phyloP scores from a whole-genome alignment of 2,888 invertebrate genomes.

The Epirrita christyi region DNA sequence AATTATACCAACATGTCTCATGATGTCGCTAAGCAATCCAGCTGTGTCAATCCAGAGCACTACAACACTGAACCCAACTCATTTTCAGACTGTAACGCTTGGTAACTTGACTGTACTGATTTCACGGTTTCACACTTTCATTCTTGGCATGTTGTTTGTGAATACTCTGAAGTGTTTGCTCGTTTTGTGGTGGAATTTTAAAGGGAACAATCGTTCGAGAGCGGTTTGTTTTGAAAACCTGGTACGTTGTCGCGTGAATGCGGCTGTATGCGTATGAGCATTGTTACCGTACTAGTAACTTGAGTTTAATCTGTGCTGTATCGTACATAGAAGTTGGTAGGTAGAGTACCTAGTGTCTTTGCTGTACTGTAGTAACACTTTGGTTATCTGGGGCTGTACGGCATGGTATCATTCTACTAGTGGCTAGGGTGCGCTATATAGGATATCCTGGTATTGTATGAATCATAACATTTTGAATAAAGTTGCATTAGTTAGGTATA shows the following conservation, averaged over 20 bases:
- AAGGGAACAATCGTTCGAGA: slow-evolving; percentile 72
- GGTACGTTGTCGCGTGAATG: slow-evolving; percentile 49
- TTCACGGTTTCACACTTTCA: slow-evolving; percentile 48
- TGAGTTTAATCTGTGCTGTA: slow-evolving; percentile 13
- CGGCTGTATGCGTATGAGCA: slow-evolving; percentile 60
- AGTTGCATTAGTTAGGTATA: not conserved
- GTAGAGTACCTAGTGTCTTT: not conserved
- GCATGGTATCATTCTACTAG: slow-evolving; percentile 6
- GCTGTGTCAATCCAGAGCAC: slow-evolving; percentile 51
- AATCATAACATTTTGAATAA: not conserved
- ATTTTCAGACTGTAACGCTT: slow-evolving; percentile 57
- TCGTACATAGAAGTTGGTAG: slow-evolving; percentile 15
- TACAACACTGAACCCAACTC: slow-evolving; percentile 66
- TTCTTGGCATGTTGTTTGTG: slow-evolving; percentile 68
- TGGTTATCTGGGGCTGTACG: slow-evolving; percentile 4
- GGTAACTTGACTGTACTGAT: slow-evolving; percentile 21
- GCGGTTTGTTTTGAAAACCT: slow-evolving; percentile 79
- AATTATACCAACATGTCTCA: slow-evolving; percentile 35
- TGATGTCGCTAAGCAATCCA: slow-evolving; percentile 45
- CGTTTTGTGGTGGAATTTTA: slow-evolving; percentile 77
- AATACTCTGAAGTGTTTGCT: slow-evolving; percentile 72
- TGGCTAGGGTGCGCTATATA: slow-evolving; percentile 9
- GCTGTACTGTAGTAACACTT: not conserved
- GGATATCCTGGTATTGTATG: slow-evolving; percentile 22
- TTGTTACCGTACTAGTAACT: slow-evolving; percentile 25